phyloP scores from a whole-genome alignment of 2,113 vertebrate species.

The Cheirogaleus medius region DNA sequence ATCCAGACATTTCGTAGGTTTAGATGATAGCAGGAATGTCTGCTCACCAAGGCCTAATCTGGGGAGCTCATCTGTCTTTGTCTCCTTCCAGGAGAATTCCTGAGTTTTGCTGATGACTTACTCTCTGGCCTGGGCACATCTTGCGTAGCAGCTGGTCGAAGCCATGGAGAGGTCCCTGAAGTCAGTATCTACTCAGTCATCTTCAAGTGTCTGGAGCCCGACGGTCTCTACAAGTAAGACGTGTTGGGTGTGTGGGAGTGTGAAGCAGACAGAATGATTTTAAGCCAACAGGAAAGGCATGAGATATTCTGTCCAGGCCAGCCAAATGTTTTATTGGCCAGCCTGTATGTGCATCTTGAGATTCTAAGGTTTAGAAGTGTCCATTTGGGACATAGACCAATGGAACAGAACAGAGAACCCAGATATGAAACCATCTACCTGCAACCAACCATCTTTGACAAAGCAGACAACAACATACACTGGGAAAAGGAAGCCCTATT shows the following conservation, averaged over 20 bases:
- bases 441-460: too few species aligned
- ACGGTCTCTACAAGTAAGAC: constrained; percentile 98
- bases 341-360: neutral
- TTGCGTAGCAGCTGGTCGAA: constrained; percentile 95
- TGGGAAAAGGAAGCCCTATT: too few species aligned
- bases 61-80: constrained; percentile 60
- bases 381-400: neutral
- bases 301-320: neutral
- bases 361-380: neutral
- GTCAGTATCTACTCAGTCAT: constrained; percentile 94
- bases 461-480: too few species aligned
- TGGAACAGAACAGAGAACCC: too few species aligned
- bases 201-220: constrained; percentile 99
- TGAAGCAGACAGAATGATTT: neutral
- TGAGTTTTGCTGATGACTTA: constrained; percentile 97
- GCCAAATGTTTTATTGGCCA: neutral
- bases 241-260: neutral
- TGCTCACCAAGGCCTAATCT: neutral
- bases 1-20: neutral
- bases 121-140: constrained; percentile 95
- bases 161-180: constrained; percentile 90
- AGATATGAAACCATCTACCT: too few species aligned
- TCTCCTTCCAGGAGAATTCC: constrained; percentile 91
- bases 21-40: neutral
- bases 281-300: neutral